Base-by-base conservation (phyloP, 2,113 vertebrate species). In the Tragelaphus scriptus region DNA sequence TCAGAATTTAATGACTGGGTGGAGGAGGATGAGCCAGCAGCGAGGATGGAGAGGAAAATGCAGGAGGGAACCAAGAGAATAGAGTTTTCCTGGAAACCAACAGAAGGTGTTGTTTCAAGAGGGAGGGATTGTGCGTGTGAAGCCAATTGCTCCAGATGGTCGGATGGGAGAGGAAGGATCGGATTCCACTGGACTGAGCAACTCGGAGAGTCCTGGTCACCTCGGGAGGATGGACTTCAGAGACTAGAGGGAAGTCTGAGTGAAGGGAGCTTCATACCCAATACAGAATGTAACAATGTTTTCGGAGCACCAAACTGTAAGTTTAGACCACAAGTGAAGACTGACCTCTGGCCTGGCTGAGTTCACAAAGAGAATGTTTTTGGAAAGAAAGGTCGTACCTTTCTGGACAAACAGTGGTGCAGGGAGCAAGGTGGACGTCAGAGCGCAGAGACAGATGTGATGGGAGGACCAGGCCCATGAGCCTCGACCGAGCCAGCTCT, bases 31-130 rank as follows among this genome's bases (percentile, higher is more conserved):
- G 85, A 90, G 65, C 71, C 84, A 49, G 82, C 36, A 84, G 86
- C 17, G 21, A 91, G 75, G 53, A 80, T 1, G 4, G 44, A 71
- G 68, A 95, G 53, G 53, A 88, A 95, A 80, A 87, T 59, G 90
- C n/a, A 84, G 80, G 85, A 90, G 88, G 85, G 91, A 96, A 94
- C 21, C 88, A 77, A 56, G 58, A 95, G 85, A 97, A 65, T 65
- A 36, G 32, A 91, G 61, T 97, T 97, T 94, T 94, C 82, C 92
- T 96, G 94, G 96, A 97, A 94, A 85, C 88, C 30, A 23, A 90
- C 90, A 81, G 63, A 96, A 97, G n/a, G 59, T 58, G 75, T 30
- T 68, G 82, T 94, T 92, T 97, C 82, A 90, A 97, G 85, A 30
- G 79, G 63, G 68, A 71, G 19, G 65, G 56, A 58, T 90, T 49